phyloP scores from a whole-genome alignment of 1,140 invertebrate genomes.

The Cyphomyrmex costatus region DNA sequence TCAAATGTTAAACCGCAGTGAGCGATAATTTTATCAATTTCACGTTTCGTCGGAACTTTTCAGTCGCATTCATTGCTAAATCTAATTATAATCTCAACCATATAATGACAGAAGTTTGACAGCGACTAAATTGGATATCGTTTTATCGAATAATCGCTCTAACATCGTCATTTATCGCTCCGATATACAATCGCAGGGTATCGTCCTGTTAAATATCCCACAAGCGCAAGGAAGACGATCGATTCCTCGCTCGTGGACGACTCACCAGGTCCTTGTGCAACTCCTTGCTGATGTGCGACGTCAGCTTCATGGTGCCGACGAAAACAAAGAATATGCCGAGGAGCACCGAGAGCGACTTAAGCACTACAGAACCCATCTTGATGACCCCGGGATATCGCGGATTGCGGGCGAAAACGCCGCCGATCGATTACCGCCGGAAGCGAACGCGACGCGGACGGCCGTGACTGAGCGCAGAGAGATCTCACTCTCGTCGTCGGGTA shows the following conservation, averaged over 20 bases:
- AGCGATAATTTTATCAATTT: not conserved
- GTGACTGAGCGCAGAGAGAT: conserved; percentile 56
- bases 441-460: conserved; percentile 50
- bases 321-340: conserved; percentile 98
- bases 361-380: conserved; percentile 92
- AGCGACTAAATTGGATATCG: not conserved
- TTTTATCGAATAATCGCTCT: not conserved
- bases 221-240: not conserved
- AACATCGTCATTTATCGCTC: not conserved
- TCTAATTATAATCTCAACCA: not conserved
- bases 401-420: not conserved
- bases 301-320: conserved; percentile 96
- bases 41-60: not conserved
- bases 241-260: conserved; percentile 59
- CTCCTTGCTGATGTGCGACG: conserved; percentile 96
- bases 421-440: conserved; percentile 49
- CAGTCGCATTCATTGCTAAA: not conserved
- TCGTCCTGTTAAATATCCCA: not conserved
- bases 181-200: not conserved
- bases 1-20: not conserved
- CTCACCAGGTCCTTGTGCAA: conserved; percentile 98
- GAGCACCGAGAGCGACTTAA: conserved; percentile 96
- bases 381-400: not conserved
- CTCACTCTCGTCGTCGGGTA: conserved; percentile 11
- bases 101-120: not conserved